Conservation (phyloP, 2,888 invertebrate genomes). For the Hirtodrosophila histrioides region DNA sequence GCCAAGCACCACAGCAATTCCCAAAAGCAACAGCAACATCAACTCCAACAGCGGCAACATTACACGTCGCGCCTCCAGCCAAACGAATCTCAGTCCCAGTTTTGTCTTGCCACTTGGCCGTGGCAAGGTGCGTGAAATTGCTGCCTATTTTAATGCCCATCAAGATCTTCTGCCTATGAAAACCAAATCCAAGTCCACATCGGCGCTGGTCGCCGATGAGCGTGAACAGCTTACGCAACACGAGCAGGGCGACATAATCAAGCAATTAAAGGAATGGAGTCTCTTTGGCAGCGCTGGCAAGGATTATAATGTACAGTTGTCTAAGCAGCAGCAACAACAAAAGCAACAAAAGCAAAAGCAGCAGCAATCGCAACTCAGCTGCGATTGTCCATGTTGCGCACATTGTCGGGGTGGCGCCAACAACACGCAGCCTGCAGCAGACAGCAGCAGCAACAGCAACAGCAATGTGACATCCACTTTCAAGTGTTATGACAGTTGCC, state of each 20-base stretch:
- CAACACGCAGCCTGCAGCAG: slow-evolving; percentile 7
- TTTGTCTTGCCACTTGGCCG: slow-evolving; percentile 84
- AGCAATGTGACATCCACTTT: slow-evolving; percentile 49
- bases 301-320: slow-evolving; percentile 68
- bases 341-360: slow-evolving; percentile 13
- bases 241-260: slow-evolving; percentile 80
- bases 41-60: slow-evolving; percentile 4
- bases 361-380: slow-evolving; percentile 46
- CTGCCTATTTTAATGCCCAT: slow-evolving; percentile 87
- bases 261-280: slow-evolving; percentile 84
- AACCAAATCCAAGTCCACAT: slow-evolving; percentile 73
- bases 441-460: slow-evolving; percentile 22
- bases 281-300: slow-evolving; percentile 81
- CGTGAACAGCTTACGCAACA: slow-evolving; percentile 62
- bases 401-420: slow-evolving; percentile 59
- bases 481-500: slow-evolving; percentile 69
- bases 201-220: slow-evolving; percentile 50
- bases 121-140: slow-evolving; percentile 89
- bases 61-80: slow-evolving; percentile 57
- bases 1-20: slow-evolving; percentile 40
- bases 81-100: slow-evolving; percentile 63
- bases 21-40: not conserved
- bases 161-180: slow-evolving; percentile 47
- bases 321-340: slow-evolving; percentile 22
- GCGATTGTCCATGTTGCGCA: slow-evolving; percentile 79